phyloP scores from a whole-genome alignment of 2,113 vertebrate genomes.

The Scomber scombrus region DNA sequence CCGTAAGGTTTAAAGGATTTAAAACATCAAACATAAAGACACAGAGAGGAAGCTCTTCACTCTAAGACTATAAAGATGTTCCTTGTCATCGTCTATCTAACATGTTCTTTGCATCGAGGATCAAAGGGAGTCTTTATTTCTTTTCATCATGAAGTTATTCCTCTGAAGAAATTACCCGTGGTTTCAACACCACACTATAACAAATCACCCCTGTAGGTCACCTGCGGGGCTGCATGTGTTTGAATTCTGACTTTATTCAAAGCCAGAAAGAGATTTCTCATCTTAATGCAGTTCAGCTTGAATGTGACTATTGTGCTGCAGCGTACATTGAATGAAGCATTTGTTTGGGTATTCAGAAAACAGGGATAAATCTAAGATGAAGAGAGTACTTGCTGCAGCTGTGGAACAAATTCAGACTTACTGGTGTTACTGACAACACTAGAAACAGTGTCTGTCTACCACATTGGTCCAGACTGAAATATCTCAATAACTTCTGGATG shows the following conservation, averaged over 20 bases:
- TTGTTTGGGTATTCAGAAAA: background rate
- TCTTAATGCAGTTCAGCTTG: conserved; percentile 8
- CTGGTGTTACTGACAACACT: too few species aligned
- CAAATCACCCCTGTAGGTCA: conserved; percentile 36
- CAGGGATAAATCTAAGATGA: too few species aligned
- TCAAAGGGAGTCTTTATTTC: conserved; percentile 57
- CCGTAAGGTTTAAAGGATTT: conserved; percentile 34
- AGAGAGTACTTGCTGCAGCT: too few species aligned
- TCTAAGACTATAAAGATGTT: conserved; percentile 47
- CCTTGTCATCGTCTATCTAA: conserved; percentile 37
- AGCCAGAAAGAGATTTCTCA: background rate
- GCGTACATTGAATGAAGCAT: background rate
- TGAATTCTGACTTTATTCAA: background rate
- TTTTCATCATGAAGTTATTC: conserved; percentile 44
- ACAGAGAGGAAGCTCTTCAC: conserved; percentile 19
- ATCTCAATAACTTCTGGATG: too few species aligned
- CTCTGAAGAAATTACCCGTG: conserved; percentile 18
- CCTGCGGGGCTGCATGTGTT: conserved; percentile 6
- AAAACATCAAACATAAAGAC: conserved; percentile 47
- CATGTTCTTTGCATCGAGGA: conserved; percentile 45
- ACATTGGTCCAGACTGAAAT: too few species aligned
- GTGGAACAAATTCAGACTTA: too few species aligned
- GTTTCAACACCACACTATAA: conserved; percentile 40
- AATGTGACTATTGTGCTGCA: too few species aligned
- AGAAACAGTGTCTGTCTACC: too few species aligned